A percentile compares a stretch with the other conserved stretches of the same genome.
phyloP scores from a whole-genome alignment of 2,888 invertebrate genomes.

The Pegoplata infirma region DNA sequence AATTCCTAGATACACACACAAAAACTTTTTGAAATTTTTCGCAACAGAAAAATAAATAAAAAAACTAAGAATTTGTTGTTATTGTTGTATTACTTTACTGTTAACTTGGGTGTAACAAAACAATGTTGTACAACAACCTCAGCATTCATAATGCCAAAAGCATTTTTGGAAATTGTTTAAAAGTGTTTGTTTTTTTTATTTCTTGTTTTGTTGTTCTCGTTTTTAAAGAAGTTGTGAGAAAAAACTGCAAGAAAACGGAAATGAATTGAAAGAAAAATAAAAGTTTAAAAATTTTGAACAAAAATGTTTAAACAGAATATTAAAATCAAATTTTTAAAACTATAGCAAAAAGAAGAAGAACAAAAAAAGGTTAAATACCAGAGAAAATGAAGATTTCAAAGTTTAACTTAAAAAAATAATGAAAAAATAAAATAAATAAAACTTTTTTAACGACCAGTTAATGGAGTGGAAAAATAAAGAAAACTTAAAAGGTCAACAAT shows the following conservation, averaged over 20 bases:
- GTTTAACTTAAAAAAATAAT: neutral
- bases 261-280: neutral
- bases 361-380: slow-evolving; percentile 14
- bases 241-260: neutral
- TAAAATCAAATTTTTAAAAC: neutral
- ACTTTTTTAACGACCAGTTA: neutral
- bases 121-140: slow-evolving; percentile 52
- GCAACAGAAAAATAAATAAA: neutral
- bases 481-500: too few species aligned
- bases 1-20: neutral
- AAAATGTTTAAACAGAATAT: too few species aligned
- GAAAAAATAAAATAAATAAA: too few species aligned
- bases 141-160: slow-evolving; percentile 47
- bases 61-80: neutral
- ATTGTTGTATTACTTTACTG: slow-evolving; percentile 15
- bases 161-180: slow-evolving; percentile 24
- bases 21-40: neutral
- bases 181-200: too few species aligned
- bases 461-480: neutral
- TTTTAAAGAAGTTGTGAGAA: neutral
- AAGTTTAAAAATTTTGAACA: neutral
- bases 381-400: neutral
- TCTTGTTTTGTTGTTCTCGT: neutral
- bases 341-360: too few species aligned
- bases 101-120: slow-evolving; percentile 46